Evolutionary conservation across 2,797 vertebrate species (phyloP).

Genomic region (Valencia hispanica): DNA sequence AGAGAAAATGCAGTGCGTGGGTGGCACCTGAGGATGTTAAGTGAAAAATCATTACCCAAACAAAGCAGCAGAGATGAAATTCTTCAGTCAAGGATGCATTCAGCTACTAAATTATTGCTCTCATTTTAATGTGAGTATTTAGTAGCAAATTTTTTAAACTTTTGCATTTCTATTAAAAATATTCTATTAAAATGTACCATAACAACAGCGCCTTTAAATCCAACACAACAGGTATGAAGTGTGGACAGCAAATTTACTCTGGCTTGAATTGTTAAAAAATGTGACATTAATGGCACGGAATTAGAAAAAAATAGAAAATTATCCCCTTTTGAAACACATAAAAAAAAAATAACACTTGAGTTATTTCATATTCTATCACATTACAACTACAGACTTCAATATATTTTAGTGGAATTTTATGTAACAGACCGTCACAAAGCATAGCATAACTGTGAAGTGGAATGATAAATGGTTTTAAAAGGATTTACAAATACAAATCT

Average conservation of each 20-base stretch:
- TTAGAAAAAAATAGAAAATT: not conserved
- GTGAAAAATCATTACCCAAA: conserved; percentile 75
- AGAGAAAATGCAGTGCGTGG: conserved; percentile 66
- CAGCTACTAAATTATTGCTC: conserved; percentile 56
- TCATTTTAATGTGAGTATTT: conserved; percentile 31
- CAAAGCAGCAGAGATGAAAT: conserved; percentile 75
- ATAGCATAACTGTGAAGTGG: too few species aligned
- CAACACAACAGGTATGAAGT: not conserved
- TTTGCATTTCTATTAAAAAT: not conserved
- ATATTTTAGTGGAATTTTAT: not conserved
- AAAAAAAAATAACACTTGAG: not conserved
- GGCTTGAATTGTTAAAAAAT: not conserved
- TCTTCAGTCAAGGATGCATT: conserved; percentile 74
- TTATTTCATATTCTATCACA: not conserved
- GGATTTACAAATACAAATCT: not conserved
- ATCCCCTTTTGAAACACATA: too few species aligned
- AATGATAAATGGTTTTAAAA: not conserved
- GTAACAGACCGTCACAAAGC: not conserved
- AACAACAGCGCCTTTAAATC: not conserved
- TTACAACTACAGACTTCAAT: not conserved
- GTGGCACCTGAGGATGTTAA: conserved; percentile 76
- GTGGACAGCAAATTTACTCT: conserved; percentile 3
- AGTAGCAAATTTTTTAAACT: conserved; percentile 7
- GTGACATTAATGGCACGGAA: not conserved
- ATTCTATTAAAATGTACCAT: not conserved